phyloP scores from a whole-genome alignment of 23 tunicate genomes.

The Phallusia fumigata region DNA sequence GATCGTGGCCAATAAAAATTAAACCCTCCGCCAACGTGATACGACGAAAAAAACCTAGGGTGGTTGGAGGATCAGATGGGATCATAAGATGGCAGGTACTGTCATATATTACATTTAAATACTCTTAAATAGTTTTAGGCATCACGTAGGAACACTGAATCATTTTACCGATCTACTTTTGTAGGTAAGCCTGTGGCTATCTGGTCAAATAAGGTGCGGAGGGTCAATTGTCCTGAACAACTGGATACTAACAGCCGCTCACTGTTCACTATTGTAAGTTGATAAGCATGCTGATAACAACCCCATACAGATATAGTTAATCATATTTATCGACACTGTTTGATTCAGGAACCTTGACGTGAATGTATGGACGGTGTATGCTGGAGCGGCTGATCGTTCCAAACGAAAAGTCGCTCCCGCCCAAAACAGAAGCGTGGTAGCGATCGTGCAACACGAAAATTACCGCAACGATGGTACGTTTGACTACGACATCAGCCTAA shows the following conservation, averaged over 20 bases:
- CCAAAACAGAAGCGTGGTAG: conserved; percentile 18
- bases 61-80: background rate
- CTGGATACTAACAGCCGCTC: conserved; percentile 72
- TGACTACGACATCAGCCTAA: conserved; percentile 44
- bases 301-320: background rate
- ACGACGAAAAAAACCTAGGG: background rate
- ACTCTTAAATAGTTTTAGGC: no score
- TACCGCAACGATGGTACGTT: conserved; percentile 12
- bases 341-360: conserved; percentile 7
- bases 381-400: conserved; percentile 24
- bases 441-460: conserved; percentile 29
- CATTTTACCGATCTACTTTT: background rate
- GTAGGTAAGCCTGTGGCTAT: conserved; percentile 51
- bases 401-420: conserved; percentile 18
- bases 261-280: conserved; percentile 52
- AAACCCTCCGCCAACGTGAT: background rate
- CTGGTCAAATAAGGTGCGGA: conserved; percentile 38
- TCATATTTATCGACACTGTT: background rate
- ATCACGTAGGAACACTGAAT: no score
- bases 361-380: conserved; percentile 27
- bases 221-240: conserved; percentile 41
- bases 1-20: no score
- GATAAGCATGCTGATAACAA: background rate
- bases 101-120: no score
- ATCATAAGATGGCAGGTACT: conserved; percentile 2